These are phyloP conservation scores for Chrysolina haemoptera DNA, from an alignment of 2,888 invertebrate genomes.

Conservation along the genomic window DNA sequence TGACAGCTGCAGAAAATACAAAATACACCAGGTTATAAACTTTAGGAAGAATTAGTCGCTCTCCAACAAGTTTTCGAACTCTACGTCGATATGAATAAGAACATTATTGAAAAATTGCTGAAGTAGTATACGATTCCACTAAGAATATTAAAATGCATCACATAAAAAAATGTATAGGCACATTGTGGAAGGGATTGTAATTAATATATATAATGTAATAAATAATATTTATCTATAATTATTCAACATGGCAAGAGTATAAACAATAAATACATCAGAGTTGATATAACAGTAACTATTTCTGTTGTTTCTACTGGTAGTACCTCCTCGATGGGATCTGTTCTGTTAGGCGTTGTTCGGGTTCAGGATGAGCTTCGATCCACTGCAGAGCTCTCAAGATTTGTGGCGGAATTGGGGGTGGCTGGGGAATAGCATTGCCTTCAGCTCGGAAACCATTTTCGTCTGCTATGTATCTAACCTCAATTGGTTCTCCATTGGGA, in stretches of 20 bases:
- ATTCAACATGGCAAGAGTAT: background rate
- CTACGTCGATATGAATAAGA: too few species aligned
- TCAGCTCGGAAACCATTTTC: slow-evolving; percentile 62
- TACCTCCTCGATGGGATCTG: background rate
- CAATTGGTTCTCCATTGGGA: slow-evolving; percentile 56
- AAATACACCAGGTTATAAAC: too few species aligned
- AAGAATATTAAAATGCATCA: too few species aligned
- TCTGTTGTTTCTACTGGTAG: slow-evolving; percentile 7
- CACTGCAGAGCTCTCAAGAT: slow-evolving; percentile 75
- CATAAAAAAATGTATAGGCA: too few species aligned
- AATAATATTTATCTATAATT: too few species aligned
- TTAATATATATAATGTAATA: too few species aligned
- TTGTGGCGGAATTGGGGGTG: slow-evolving; percentile 65
- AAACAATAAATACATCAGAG: background rate
- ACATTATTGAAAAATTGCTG: too few species aligned
- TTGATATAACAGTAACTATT: background rate
- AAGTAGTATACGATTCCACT: too few species aligned
- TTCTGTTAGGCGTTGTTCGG: slow-evolving; percentile 2
- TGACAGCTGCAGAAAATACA: too few species aligned
- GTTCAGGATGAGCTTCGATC: slow-evolving; percentile 68
- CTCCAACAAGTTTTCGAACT: too few species aligned
- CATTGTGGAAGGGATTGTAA: too few species aligned
- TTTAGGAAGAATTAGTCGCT: too few species aligned
- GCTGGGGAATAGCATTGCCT: slow-evolving; percentile 54
- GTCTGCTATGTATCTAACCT: slow-evolving; percentile 58